phyloP scores from a whole-genome alignment of 2,888 invertebrate species.

The Luperina nickerlii region DNA sequence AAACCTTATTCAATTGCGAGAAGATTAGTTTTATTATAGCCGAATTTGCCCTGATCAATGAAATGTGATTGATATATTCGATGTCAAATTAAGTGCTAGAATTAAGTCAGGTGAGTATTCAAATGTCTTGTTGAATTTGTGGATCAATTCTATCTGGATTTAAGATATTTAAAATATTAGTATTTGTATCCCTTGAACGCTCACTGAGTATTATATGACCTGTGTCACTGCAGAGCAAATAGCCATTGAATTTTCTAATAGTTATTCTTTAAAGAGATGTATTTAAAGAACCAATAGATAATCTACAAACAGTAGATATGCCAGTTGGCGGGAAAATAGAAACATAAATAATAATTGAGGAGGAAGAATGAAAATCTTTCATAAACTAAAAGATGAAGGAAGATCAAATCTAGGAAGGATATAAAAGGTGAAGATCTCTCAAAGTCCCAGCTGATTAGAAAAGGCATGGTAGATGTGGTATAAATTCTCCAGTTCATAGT shows the following conservation, averaged over 20 bases:
- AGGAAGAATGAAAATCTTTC: background rate
- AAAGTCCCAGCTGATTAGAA: background rate
- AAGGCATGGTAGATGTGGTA: no score
- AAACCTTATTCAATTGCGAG: slow-evolving; percentile 38
- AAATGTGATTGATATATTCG: slow-evolving; percentile 69
- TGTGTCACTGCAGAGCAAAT: background rate
- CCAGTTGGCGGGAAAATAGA: background rate
- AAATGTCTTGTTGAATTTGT: slow-evolving; percentile 32
- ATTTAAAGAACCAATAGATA: background rate
- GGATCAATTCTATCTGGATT: background rate
- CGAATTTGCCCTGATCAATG: slow-evolving; percentile 46
- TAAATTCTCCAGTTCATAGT: background rate
- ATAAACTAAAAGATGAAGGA: background rate
- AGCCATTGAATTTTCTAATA: background rate
- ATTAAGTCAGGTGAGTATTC: slow-evolving; percentile 52
- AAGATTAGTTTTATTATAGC: slow-evolving; percentile 50
- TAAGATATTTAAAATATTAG: background rate
- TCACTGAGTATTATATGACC: no score
- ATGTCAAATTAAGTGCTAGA: slow-evolving; percentile 69
- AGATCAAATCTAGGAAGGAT: background rate
- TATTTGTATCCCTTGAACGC: background rate
- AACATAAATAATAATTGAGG: background rate
- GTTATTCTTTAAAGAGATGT: background rate
- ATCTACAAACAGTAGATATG: background rate
- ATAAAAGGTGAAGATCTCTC: background rate